These are phyloP conservation scores for Meiosimyza platycephala DNA, from an alignment of 2,888 invertebrate species.

Conservation along the genomic window DNA sequence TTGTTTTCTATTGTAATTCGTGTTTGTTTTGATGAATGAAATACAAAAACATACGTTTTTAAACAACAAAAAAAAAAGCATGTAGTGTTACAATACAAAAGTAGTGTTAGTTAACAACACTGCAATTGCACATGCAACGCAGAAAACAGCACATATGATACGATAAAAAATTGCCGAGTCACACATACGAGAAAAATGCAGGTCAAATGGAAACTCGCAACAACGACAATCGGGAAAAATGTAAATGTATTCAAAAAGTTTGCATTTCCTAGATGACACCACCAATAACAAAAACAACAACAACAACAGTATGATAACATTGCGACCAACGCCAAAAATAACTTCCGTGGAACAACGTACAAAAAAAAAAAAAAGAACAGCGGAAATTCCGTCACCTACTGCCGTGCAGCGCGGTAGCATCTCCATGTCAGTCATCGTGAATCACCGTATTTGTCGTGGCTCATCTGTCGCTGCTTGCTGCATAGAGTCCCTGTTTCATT, in stretches of 20 bases:
- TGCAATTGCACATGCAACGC: background rate
- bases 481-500: too few relatives aligned
- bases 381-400: background rate
- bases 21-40: background rate
- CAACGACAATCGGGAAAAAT: conserved; percentile 1
- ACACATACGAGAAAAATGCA: conserved; percentile 6
- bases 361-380: too few relatives aligned
- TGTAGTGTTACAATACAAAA: background rate
- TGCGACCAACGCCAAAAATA: background rate
- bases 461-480: too few relatives aligned
- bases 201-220: conserved; percentile 9
- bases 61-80: background rate
- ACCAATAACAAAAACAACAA: conserved; percentile 11
- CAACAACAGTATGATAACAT: background rate
- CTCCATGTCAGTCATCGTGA: too few relatives aligned
- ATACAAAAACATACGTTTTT: background rate
- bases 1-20: background rate
- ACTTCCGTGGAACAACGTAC: background rate
- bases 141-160: background rate
- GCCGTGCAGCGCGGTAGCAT: background rate
- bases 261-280: conserved; percentile 4
- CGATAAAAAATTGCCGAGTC: background rate
- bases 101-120: conserved; percentile 9
- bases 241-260: conserved; percentile 22
- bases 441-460: too few relatives aligned